A percentile compares a stretch with the other conserved stretches of the same genome.
These are phyloP conservation scores for Aphyosemion australe DNA, from an alignment of 2,113 vertebrate species.

Conservation along the genomic window DNA sequence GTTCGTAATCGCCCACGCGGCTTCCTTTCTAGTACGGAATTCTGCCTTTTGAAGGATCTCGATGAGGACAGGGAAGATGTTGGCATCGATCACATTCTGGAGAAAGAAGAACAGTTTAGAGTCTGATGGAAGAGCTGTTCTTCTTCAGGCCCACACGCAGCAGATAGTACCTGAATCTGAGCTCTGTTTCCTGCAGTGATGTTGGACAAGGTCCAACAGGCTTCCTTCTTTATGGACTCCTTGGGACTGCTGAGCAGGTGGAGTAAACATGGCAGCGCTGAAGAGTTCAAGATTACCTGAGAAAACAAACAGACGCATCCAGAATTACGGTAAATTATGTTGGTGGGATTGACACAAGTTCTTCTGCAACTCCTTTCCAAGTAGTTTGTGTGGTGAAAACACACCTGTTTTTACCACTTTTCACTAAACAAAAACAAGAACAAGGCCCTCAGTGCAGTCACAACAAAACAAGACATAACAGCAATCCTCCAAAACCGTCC, in stretches of 20 bases:
- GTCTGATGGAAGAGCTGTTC: neutral
- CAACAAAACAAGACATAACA: too few species aligned
- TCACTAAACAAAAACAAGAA: too few species aligned
- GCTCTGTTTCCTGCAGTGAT: conserved; percentile 97
- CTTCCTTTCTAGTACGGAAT: conserved; percentile 96
- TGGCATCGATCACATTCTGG: conserved; percentile 95
- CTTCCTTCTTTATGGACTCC: conserved; percentile 97
- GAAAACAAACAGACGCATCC: neutral
- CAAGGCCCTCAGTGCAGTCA: too few species aligned
- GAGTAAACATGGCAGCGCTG: conserved; percentile 94
- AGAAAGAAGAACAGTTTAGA: neutral
- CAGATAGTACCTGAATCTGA: conserved; percentile 89
- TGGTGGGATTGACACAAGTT: too few species aligned
- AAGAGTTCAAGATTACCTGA: conserved; percentile 97
- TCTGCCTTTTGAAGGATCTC: conserved; percentile 98
- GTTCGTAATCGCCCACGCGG: conserved; percentile 97
- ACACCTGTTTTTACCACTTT: too few species aligned
- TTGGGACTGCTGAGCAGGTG: conserved; percentile 96
- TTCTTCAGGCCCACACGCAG: neutral
- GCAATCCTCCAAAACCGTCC: too few species aligned
- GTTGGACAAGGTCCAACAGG: conserved; percentile 99
- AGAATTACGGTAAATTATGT: neutral
- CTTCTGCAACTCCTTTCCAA: too few species aligned
- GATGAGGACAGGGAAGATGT: conserved; percentile 97
- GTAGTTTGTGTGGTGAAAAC: too few species aligned